phyloP scores from a whole-genome alignment of 2,797 vertebrate species.

The Peromyscus attwateri region DNA sequence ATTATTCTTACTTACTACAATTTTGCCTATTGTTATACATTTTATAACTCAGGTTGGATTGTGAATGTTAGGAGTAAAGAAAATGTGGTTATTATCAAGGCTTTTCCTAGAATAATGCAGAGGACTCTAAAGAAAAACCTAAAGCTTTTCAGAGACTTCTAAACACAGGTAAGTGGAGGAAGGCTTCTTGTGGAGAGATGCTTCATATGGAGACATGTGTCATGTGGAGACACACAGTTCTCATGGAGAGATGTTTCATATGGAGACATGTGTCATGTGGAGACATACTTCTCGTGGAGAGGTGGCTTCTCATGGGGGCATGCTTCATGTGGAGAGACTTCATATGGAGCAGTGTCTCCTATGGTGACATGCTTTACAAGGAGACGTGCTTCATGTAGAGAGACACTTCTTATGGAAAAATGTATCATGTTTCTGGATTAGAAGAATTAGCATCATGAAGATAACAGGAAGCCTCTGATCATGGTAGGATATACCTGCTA shows the following conservation, averaged over 20 bases:
- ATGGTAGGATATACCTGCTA: not conserved
- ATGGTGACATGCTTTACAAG: not conserved
- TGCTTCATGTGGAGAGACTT: not conserved
- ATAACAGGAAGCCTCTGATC: not conserved
- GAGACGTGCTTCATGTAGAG: not conserved
- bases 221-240: not conserved
- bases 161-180: not conserved
- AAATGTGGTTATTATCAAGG: not conserved
- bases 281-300: not conserved
- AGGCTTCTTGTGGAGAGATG: not conserved
- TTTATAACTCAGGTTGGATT: not conserved
- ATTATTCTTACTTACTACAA: not conserved
- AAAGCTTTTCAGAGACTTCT: not conserved
- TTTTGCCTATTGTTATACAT: constrained; percentile 32
- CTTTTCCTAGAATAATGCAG: not conserved
- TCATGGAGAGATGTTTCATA: not conserved
- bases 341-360: not conserved
- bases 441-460: constrained; percentile 15
- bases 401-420: not conserved
- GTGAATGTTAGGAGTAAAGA: not conserved
- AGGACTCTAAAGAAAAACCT: not conserved
- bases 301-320: not conserved
- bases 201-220: not conserved
- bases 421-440: not conserved
- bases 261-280: not conserved